Base-by-base conservation (phyloP, 2,888 invertebrate genomes). In the Tachina lurida region DNA sequence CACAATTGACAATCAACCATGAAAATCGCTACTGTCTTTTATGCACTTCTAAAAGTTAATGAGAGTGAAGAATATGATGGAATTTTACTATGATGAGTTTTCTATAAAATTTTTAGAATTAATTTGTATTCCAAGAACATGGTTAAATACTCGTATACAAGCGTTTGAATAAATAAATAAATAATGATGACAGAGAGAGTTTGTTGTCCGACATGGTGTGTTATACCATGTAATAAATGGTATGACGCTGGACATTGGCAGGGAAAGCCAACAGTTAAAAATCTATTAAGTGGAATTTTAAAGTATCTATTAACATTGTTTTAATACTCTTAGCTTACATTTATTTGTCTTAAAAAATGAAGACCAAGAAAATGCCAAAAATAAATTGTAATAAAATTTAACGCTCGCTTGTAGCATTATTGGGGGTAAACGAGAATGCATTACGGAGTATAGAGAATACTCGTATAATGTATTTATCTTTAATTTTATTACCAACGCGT, bases 91-190 rank as follows among this genome's bases (percentile, higher is more conserved):
- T 19, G 19, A 56, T 56, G 41, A 31, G 54, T 63, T 79, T 56
- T 79, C 47, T 22, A 12, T 49, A 77, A 39, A n/a, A 79, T 47
- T 73, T 65, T 13, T 31, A 17, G 19, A 77, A 63, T 74, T 73
- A 74, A 82, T 85, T 85, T 65, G 58, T 85, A 82, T 82, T 85
- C 85, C 63, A 56, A 70, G 77, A 78, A 81, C 52, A 81, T 62
- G 43, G 15, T 77, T 63, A 56, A 68, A 41, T 62, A 3, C 2
- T 22, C 3, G 1, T 3, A 73, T 73, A 77, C 47, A 68, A 80
- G 17, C 54, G 22, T 67, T 60, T 54, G 41, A 60, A 73, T 80
- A 65, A 65, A 75, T 76, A 75, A 68, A 43, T 58, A 65, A 80
- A 76, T 31, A 31, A 31, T n/a, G 68, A 62, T 77, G 58, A 77